phyloP scores from a whole-genome alignment of 2,113 vertebrate genomes.

The Notiomystis cincta region DNA sequence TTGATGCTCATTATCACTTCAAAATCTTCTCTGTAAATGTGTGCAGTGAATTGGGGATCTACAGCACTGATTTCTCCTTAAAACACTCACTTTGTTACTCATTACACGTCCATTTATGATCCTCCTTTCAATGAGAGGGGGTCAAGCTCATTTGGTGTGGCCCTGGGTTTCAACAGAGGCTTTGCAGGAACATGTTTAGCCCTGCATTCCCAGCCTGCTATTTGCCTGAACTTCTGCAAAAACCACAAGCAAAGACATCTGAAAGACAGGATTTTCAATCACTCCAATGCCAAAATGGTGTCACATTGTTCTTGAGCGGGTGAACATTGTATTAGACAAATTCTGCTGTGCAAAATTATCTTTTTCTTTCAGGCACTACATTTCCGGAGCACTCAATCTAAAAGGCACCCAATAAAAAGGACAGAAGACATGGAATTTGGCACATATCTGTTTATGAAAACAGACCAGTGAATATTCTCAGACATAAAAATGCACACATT shows the following conservation, averaged over 20 bases:
- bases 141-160: neutral
- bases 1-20: neutral
- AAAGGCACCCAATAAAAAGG: conserved; percentile 19
- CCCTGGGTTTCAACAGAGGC: neutral
- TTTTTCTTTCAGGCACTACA: neutral
- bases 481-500: neutral
- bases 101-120: neutral
- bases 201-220: neutral
- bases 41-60: neutral
- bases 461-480: conserved; percentile 16
- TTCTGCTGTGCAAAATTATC: neutral
- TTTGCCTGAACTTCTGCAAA: neutral
- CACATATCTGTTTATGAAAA: conserved; percentile 33
- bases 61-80: neutral
- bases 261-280: neutral
- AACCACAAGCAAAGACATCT: neutral
- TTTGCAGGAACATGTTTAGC: neutral
- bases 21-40: neutral
- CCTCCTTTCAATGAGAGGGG: neutral
- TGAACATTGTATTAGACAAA: neutral
- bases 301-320: neutral
- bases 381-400: conserved; percentile 3
- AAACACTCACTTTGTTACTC: neutral
- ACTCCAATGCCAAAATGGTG: neutral
- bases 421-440: conserved; percentile 17